These are phyloP conservation scores for Tragelaphus imberbis DNA, from an alignment of 2,113 vertebrate species.

Conservation along the genomic window DNA sequence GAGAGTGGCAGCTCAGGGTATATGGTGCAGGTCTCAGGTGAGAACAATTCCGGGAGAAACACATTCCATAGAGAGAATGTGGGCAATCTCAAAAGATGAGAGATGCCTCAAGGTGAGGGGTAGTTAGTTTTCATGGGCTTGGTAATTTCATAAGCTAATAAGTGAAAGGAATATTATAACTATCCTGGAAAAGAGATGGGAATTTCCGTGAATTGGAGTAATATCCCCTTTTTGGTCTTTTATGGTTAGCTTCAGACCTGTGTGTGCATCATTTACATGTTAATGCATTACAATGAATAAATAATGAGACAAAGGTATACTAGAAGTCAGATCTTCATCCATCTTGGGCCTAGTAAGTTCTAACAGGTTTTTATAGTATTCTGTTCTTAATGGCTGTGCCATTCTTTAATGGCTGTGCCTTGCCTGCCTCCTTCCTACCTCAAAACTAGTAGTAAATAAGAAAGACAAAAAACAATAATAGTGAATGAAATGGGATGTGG, in stretches of 20 bases:
- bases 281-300: not conserved
- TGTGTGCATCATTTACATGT: not conserved
- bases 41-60: not conserved
- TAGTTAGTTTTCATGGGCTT: not conserved
- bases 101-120: not conserved
- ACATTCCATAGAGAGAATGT: not conserved
- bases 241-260: not conserved
- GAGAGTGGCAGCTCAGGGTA: not conserved
- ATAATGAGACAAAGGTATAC: not conserved
- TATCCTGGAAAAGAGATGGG: not conserved
- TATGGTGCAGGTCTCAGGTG: not conserved
- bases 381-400: not conserved
- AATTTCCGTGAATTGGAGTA: not conserved
- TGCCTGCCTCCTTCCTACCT: not conserved
- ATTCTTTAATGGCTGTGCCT: not conserved
- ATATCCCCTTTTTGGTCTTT: not conserved
- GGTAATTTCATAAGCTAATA: not conserved
- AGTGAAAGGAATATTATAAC: not conserved
- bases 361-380: not conserved
- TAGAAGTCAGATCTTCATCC: not conserved
- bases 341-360: not conserved
- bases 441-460: not conserved
- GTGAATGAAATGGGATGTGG: not conserved
- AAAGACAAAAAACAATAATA: not conserved
- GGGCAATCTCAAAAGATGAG: not conserved